These are phyloP conservation scores for Toxostoma redivivum DNA, from an alignment of 2,113 vertebrate species.

Conservation along the genomic window DNA sequence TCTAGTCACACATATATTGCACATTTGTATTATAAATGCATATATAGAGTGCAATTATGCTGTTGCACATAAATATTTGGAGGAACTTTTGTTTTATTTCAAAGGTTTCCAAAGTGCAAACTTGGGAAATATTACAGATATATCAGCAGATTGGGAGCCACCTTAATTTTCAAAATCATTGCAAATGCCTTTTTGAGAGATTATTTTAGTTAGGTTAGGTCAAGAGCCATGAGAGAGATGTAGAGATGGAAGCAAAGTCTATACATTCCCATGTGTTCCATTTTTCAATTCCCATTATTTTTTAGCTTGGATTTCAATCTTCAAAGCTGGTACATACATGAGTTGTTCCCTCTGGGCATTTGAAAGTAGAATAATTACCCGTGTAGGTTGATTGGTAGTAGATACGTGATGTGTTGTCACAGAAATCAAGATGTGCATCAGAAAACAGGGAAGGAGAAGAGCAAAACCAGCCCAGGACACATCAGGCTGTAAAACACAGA, in stretches of 20 bases:
- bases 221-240: not conserved
- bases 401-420: not conserved
- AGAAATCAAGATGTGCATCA: not conserved
- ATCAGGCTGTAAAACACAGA: not conserved
- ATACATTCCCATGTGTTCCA: not conserved
- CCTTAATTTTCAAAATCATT: not conserved
- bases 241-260: not conserved
- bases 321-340: not conserved
- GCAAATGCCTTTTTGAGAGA: not conserved
- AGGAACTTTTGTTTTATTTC: not conserved
- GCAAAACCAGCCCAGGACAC: not conserved
- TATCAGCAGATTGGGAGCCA: not conserved
- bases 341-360: not conserved
- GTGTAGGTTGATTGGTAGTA: not conserved
- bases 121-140: not conserved
- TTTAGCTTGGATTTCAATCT: not conserved
- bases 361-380: not conserved
- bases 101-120: not conserved
- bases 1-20: not conserved
- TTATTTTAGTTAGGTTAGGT: not conserved
- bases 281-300: not conserved
- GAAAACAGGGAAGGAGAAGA: not conserved
- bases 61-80: not conserved
- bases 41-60: not conserved
- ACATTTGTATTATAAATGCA: not conserved